A percentile compares a stretch with the other conserved stretches of the same genome.
phyloP scores from a whole-genome alignment of 2,797 vertebrate genomes.

The Chloroceryle inda region DNA sequence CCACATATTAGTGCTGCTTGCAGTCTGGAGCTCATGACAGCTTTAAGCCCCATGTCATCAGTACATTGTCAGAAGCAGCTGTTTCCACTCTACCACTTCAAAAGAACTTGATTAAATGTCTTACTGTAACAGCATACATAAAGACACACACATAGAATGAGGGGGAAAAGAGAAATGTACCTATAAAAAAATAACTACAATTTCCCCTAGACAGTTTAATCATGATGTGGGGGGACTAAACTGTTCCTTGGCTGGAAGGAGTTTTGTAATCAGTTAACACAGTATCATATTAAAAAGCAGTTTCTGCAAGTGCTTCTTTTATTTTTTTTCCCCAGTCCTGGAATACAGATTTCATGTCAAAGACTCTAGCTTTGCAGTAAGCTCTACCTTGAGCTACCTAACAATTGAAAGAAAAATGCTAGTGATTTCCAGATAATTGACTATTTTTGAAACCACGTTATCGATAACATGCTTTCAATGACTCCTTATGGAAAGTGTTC shows the following conservation, averaged over 20 bases:
- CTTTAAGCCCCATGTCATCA: slow-evolving; percentile 65
- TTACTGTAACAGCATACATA: slow-evolving; percentile 67
- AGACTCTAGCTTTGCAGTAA: neutral
- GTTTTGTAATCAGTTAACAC: slow-evolving; percentile 63
- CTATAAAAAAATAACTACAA: slow-evolving; percentile 70
- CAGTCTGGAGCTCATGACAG: slow-evolving; percentile 67
- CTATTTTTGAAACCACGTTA: slow-evolving; percentile 30
- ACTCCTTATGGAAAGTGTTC: neutral
- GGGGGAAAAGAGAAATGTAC: slow-evolving; percentile 52
- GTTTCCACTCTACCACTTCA: slow-evolving; percentile 76
- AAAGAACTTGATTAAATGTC: slow-evolving; percentile 75
- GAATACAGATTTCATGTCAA: slow-evolving; percentile 23
- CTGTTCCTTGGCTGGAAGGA: slow-evolving; percentile 36
- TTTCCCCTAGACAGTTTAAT: slow-evolving; percentile 47
- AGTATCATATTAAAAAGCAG: slow-evolving; percentile 61
- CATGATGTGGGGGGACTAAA: slow-evolving; percentile 27
- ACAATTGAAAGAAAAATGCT: slow-evolving; percentile 7
- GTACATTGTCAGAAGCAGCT: slow-evolving; percentile 74
- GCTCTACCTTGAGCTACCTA: neutral
- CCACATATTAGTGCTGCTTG: slow-evolving; percentile 59
- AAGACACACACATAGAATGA: slow-evolving; percentile 50
- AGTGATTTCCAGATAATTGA: slow-evolving; percentile 17
- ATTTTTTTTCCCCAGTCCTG: neutral
- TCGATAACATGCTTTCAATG: slow-evolving; percentile 32
- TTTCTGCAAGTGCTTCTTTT: slow-evolving; percentile 36